phyloP scores from a whole-genome alignment of 2,797 vertebrate species.

The Lerista edwardsae region DNA sequence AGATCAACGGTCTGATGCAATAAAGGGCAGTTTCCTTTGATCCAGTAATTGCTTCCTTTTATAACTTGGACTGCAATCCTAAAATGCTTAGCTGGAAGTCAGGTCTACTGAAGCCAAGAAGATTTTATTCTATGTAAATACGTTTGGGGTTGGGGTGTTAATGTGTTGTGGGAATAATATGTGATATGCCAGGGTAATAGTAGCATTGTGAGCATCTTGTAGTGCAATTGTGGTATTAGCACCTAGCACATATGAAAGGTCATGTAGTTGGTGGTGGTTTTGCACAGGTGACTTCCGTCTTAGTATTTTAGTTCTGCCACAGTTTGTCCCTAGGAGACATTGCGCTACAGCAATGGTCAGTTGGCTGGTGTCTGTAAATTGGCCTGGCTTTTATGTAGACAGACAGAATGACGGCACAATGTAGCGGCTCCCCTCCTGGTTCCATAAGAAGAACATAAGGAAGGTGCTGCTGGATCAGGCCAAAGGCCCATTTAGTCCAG shows the following conservation, averaged over 20 bases:
- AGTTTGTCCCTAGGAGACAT: neutral
- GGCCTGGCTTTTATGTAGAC: accelerated
- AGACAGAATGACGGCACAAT: accelerated
- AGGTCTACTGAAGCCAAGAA: neutral
- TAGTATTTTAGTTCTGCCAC: neutral
- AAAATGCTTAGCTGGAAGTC: neutral
- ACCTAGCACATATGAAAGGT: accelerated
- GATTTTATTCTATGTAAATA: neutral
- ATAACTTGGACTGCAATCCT: neutral
- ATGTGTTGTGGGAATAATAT: neutral
- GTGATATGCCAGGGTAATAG: neutral
- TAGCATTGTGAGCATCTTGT: neutral
- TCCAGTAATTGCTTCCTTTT: neutral
- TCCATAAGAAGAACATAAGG: too few relatives aligned
- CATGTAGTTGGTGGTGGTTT: accelerated
- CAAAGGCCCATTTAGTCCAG: too few relatives aligned
- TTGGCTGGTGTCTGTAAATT: neutral
- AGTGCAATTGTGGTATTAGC: accelerated
- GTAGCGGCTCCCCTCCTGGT: neutral
- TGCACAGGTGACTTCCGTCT: neutral
- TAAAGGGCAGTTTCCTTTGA: too few relatives aligned
- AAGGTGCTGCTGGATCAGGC: too few relatives aligned
- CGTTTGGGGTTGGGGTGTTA: neutral
- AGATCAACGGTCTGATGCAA: too few relatives aligned
- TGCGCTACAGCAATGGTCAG: accelerated